Base-by-base conservation (phyloP, 2,888 invertebrate genomes). In the Bugulina stolonifera region DNA sequence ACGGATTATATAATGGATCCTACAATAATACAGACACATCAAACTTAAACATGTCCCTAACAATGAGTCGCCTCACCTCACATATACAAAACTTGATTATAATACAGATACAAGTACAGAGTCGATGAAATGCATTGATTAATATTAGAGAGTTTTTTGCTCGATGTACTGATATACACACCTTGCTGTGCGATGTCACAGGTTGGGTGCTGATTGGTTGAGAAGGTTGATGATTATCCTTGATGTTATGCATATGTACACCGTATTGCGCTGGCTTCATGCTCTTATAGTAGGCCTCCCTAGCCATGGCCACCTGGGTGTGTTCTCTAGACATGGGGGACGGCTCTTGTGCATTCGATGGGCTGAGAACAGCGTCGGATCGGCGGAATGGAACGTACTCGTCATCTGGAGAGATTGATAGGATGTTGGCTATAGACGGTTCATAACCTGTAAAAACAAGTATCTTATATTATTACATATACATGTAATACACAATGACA, bases 331-430 rank as follows among this genome's bases (percentile, higher is more conserved):
- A 83, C 43, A 82, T 71, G 1, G 79, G 81, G 72, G 83, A 43
- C 0, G 82, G 81, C 2, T 77, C 78, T 22, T 79, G 79, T 0
- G 83, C 82, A 55, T 77, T 76, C 1, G 80, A 76, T 1, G 84
- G 84, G 74, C 83, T 81, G 10, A 84, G 77, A 14, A 83, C 76
- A 71, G 81, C 81, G n/a, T 78, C 77, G 35, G 81, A 82, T 35
- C 83, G 77, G 32, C 79, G 79, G 75, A 83, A 82, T 23, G 82
- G 82, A 43, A 82, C 76, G 75, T 83, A 83, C 25, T 82, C 80
- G 43, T 76, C 77, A 3, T 23, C 70, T 10, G 43, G 70, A 29
- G 64, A 64, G 32, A n/a, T 64, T 5, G 22, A 27, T 10, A 64
- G 10, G 32, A 18, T 64, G 64, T 64, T 27, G 18, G 64, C n/a